Base-by-base conservation (phyloP, 1,140 invertebrate genomes). In the Arion vulgaris region DNA sequence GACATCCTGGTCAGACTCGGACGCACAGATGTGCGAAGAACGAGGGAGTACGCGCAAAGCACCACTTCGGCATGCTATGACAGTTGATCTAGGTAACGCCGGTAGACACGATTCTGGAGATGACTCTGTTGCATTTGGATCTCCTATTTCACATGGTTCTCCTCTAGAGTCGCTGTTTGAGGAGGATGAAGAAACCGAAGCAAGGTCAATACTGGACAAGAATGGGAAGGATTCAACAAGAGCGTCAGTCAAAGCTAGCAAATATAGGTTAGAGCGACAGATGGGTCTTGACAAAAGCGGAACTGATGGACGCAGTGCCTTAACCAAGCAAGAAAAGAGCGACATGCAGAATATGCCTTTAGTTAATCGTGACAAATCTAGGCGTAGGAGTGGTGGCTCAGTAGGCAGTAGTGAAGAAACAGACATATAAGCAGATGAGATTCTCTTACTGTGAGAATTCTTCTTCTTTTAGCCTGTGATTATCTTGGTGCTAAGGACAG, bases 251-350 rank as follows among this genome's bases (percentile, higher is more conserved):
- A 66, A 53, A 38, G 23, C 28, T 9, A 75, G 73, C 28, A 78
- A 78, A 36, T 34, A 78, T 53, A 78, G 38, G 76, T 26, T 78
- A n/a, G 76, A 78, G 57, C 13, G 76, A 2, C 76, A 78, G 76
- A 66, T 36, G 51, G 76, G 76, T 0, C 34, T 78, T 34, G 76
- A 78, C n/a, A 66, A 78, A 34, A 75, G 45, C 28, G 45, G 73
- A 26, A 23, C 71, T 36, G 76, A 79, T 28, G 45, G 19, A 39
- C n/a, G 72, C 15, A 45, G 66, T 32, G 62, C 32, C 23, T 57
- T 28, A 28, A 11, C 36, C 2, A 2, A 45, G 1, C 41, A 39
- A 32, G 71, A 72, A 19, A 45, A 72, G 5, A 26, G 2, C 15
- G 36, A 19, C 15, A 39, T 45, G 38, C 38, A 80, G n/a, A 80